A percentile compares a stretch with the other conserved stretches of the same genome.
Conservation (phyloP, 2,888 invertebrate species). For the Antheraea yamamai region DNA sequence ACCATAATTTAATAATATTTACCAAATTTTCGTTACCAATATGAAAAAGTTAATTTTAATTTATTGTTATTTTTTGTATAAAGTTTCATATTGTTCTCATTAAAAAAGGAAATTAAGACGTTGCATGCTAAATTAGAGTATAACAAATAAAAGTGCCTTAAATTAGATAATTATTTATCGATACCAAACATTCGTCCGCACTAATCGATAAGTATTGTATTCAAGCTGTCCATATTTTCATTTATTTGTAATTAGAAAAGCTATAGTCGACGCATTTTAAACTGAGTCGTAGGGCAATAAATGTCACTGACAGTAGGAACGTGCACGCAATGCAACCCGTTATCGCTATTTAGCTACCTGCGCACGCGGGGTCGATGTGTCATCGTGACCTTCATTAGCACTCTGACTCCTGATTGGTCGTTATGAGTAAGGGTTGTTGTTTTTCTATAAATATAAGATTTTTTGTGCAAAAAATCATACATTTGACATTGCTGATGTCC, state of each 20-base stretch:
- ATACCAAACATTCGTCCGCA: slow-evolving; percentile 1
- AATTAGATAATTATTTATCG: neutral
- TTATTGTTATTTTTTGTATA: neutral
- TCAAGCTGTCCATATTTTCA: neutral
- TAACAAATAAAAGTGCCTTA: neutral
- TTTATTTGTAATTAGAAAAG: neutral
- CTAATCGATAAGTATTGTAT: neutral
- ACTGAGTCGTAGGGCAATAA: too few relatives aligned
- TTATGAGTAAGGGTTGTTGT: too few relatives aligned
- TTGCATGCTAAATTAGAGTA: neutral
- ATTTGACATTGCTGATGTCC: too few relatives aligned
- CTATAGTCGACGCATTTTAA: too few relatives aligned
- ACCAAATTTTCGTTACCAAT: neutral
- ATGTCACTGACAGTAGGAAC: too few relatives aligned
- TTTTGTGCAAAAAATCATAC: too few relatives aligned
- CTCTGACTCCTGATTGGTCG: too few relatives aligned
- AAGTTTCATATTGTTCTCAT: neutral
- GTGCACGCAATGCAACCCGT: too few relatives aligned
- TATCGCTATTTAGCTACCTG: too few relatives aligned
- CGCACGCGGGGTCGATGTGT: too few relatives aligned
- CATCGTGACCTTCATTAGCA: too few relatives aligned
- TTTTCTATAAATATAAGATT: too few relatives aligned
- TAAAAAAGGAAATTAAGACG: neutral
- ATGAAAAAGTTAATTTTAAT: neutral
- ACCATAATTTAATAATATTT: neutral